Percentiles rank a stretch among this genome's conserved stretches.
phyloP scores from a whole-genome alignment of 92 coral and sea anemone genomes.

The Palythoa grandis region DNA sequence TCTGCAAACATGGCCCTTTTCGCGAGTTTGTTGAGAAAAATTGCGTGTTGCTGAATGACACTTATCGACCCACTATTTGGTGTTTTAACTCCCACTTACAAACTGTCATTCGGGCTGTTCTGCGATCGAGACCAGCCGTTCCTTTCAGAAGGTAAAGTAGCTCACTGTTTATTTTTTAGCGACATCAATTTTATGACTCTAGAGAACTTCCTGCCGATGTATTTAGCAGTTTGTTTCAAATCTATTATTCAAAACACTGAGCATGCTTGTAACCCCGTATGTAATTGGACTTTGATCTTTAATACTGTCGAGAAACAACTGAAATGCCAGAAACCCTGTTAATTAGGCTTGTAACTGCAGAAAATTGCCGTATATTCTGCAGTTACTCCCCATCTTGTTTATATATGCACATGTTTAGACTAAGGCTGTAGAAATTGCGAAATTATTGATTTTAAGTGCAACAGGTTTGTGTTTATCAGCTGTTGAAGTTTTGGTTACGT shows the following conservation, averaged over 20 bases:
- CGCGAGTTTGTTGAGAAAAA: slow-evolving; percentile 66
- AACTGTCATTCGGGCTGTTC: slow-evolving; percentile 75
- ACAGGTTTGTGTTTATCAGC: too few species aligned
- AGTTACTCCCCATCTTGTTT: too few species aligned
- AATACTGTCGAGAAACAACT: too few species aligned
- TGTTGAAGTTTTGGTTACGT: too few species aligned
- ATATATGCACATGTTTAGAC: too few species aligned
- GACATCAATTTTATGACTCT: neutral
- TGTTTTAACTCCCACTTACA: slow-evolving; percentile 85
- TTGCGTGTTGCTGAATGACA: slow-evolving; percentile 63
- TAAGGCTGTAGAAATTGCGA: too few species aligned
- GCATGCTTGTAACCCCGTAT: neutral
- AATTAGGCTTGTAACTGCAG: too few species aligned
- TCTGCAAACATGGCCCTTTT: slow-evolving; percentile 81
- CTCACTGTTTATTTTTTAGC: neutral
- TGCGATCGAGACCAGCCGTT: slow-evolving; percentile 78
- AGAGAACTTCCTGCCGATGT: neutral
- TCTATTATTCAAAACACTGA: neutral
- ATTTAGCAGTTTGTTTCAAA: neutral
- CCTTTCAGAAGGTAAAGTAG: slow-evolving; percentile 76
- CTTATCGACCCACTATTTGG: slow-evolving; percentile 85
- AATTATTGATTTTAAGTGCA: too few species aligned
- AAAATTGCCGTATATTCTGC: too few species aligned
- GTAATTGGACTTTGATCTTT: neutral
- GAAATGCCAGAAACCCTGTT: too few species aligned